These are phyloP conservation scores for Ammodytes marinus DNA, from an alignment of 2,113 vertebrate genomes.

Conservation along the genomic window DNA sequence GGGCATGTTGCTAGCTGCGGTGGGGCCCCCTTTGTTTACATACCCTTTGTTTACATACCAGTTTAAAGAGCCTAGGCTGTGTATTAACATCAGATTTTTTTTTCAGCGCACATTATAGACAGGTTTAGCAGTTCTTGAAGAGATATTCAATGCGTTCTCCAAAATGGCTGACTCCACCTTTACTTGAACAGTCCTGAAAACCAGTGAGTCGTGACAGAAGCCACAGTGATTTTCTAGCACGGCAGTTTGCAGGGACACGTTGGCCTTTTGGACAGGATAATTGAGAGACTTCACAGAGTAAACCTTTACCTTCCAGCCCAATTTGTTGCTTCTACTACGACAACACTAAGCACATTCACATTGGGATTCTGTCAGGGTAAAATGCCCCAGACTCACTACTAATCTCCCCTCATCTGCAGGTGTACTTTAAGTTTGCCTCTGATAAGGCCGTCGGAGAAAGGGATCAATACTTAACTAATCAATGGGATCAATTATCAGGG, in stretches of 20 bases:
- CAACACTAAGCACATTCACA: conserved; percentile 38
- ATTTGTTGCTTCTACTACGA: conserved; percentile 26
- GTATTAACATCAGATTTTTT: no score
- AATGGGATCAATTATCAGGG: conserved; percentile 71
- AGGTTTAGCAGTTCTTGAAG: no score
- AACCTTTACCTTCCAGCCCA: conserved; percentile 51
- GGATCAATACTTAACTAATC: conserved; percentile 74
- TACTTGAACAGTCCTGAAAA: not conserved
- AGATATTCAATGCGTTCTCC: no score
- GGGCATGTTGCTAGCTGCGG: no score
- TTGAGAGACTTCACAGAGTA: conserved; percentile 12
- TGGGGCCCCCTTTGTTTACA: no score
- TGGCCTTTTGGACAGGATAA: conserved; percentile 21
- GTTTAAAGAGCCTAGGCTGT: no score
- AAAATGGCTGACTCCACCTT: no score
- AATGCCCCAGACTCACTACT: conserved; percentile 53
- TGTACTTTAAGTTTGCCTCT: conserved; percentile 69
- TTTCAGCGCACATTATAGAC: no score
- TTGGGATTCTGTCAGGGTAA: conserved; percentile 69
- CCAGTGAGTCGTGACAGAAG: conserved; percentile 21
- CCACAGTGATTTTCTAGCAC: conserved; percentile 13
- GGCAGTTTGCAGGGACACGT: conserved; percentile 7
- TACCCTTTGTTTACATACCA: no score
- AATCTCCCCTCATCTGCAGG: conserved; percentile 68
- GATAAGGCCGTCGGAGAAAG: conserved; percentile 68